Conservation (phyloP, 2,888 invertebrate genomes). For the Opisthograptis luteolata region DNA sequence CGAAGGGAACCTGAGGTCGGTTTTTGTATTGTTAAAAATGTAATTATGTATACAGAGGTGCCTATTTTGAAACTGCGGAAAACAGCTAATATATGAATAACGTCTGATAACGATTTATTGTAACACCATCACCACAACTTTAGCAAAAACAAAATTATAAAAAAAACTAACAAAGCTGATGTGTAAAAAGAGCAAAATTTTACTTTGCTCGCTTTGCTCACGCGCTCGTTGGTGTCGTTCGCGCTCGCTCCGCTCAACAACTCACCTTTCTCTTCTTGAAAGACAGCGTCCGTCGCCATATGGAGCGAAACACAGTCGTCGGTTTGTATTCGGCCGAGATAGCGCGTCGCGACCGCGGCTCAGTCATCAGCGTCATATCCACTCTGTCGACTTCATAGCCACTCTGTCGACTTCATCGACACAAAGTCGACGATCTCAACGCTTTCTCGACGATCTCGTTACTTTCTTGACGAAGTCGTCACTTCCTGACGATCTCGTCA, state of each 20-base stretch:
- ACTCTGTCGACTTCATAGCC: constrained; percentile 38
- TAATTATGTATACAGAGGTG: no score
- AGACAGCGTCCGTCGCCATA: constrained; percentile 74
- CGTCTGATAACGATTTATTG: no score
- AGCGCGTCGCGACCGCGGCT: constrained; percentile 57
- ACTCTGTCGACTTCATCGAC: constrained; percentile 2
- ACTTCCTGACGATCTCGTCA: no score
- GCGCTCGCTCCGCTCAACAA: background rate
- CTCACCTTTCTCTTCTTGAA: constrained; percentile 74
- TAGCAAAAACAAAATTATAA: no score
- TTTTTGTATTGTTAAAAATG: no score
- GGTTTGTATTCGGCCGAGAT: constrained; percentile 55
- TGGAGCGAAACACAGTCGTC: constrained; percentile 60
- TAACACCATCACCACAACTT: no score
- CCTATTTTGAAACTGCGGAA: no score
- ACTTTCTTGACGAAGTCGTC: background rate
- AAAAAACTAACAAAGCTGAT: no score
- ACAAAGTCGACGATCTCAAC: background rate
- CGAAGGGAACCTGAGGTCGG: no score
- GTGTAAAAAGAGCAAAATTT: no score
- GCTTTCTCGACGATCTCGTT: background rate
- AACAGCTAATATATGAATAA: no score
- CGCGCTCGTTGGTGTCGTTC: constrained; percentile 18
- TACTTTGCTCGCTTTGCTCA: background rate
- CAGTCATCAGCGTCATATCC: constrained; percentile 79